phyloP scores from a whole-genome alignment of 2,797 vertebrate genomes.

The Periparus ater region DNA sequence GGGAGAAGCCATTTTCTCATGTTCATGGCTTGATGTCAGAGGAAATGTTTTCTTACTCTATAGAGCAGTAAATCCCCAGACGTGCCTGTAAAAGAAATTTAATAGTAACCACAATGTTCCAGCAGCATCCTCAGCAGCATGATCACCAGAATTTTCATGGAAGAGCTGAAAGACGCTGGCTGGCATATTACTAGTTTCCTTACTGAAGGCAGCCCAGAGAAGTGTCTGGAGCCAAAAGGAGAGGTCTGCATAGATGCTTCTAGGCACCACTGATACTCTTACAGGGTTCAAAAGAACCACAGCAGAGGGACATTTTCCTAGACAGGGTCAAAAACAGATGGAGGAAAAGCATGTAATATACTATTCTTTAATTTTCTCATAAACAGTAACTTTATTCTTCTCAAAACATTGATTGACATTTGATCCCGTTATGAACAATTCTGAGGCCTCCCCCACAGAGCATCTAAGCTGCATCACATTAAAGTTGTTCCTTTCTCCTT shows the following conservation, averaged over 20 bases:
- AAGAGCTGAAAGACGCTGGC: not conserved
- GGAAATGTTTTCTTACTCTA: not conserved
- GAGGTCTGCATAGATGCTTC: not conserved
- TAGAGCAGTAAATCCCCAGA: not conserved
- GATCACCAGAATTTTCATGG: not conserved
- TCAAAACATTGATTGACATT: not conserved
- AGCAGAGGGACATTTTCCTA: not conserved
- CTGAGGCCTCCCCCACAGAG: constrained; percentile 30
- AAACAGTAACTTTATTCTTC: constrained; percentile 8
- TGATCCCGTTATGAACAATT: constrained; percentile 29
- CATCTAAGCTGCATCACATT: constrained; percentile 37
- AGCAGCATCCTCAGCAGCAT: not conserved
- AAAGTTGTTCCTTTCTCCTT: constrained; percentile 65
- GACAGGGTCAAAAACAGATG: not conserved
- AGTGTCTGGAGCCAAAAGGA: not conserved
- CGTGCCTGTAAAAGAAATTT: not conserved
- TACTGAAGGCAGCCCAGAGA: not conserved
- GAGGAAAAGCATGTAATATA: not conserved
- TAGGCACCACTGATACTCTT: not conserved
- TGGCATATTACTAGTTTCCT: not conserved
- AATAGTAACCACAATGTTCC: not conserved
- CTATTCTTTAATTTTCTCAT: not conserved
- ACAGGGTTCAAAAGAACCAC: not conserved
- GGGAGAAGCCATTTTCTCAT: constrained; percentile 24
- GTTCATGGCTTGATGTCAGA: not conserved